phyloP scores from a whole-genome alignment of 2,113 vertebrate genomes.

The Lates calcarifer region DNA sequence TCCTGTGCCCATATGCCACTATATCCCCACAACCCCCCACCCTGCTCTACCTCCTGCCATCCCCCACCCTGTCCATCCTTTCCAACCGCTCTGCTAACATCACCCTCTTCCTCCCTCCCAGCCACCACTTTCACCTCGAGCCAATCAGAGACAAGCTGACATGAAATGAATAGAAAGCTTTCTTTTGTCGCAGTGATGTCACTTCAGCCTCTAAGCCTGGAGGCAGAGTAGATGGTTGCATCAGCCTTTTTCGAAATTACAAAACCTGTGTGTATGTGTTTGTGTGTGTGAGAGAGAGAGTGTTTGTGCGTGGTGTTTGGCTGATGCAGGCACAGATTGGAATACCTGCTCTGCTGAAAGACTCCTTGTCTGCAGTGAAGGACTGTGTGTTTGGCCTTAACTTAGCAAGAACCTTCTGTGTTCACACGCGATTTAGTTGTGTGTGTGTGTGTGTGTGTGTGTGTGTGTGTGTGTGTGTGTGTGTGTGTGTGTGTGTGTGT shows the following conservation, averaged over 20 bases:
- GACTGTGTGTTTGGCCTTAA: slow-evolving; percentile 59
- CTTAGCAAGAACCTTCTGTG: slow-evolving; percentile 48
- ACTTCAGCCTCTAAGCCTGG: slow-evolving; percentile 29
- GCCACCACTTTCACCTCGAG: slow-evolving; percentile 20
- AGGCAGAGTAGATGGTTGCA: slow-evolving; percentile 47
- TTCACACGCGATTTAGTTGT: slow-evolving; percentile 38
- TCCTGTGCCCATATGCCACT: slow-evolving; percentile 54
- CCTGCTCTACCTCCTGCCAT: slow-evolving; percentile 3
- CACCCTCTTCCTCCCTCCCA: slow-evolving; percentile 16
- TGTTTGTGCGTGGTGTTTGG: slow-evolving; percentile 33
- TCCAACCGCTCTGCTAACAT: slow-evolving; percentile 22
- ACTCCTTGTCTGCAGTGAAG: slow-evolving; percentile 67
- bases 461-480: slow-evolving; percentile 16
- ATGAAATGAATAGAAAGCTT: slow-evolving; percentile 68
- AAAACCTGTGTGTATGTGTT: slow-evolving; percentile 19
- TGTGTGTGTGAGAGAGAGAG: not conserved
- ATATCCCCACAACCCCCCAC: not conserved
- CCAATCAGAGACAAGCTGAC: slow-evolving; percentile 52
- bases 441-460: slow-evolving; percentile 3
- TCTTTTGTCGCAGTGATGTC: slow-evolving; percentile 63
- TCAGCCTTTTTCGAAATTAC: slow-evolving; percentile 46
- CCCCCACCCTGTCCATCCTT: slow-evolving; percentile 24
- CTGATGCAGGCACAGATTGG: slow-evolving; percentile 59
- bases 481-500: slow-evolving; percentile 15
- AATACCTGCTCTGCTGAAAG: slow-evolving; percentile 66